Evolutionary conservation across 2,113 vertebrate genomes (phyloP).

Genomic region (Xerus inauris): DNA sequence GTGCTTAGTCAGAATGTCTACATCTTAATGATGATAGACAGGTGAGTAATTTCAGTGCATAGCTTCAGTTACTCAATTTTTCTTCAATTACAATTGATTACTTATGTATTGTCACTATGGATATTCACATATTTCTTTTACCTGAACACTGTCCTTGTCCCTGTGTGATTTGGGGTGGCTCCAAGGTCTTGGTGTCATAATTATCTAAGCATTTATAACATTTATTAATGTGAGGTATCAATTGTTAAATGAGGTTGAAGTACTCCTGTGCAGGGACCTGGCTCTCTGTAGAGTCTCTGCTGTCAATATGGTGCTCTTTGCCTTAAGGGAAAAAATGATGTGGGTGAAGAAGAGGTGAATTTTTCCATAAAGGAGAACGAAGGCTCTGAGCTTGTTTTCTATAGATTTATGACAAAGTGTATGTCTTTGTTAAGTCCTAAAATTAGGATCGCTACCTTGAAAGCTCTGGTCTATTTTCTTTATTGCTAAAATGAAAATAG

Average conservation of each 20-base stretch:
- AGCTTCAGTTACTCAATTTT: neutral
- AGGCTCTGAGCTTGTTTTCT: neutral
- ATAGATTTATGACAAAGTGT: neutral
- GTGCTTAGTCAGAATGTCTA: neutral
- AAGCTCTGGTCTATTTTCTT: neutral
- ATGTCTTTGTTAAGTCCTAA: neutral
- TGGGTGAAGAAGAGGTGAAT: neutral
- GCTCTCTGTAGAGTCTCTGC: neutral
- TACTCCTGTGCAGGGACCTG: neutral
- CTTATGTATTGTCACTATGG: no score
- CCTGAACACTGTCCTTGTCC: neutral
- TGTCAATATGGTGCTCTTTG: neutral
- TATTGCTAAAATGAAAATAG: neutral
- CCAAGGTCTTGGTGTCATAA: neutral
- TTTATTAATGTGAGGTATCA: neutral
- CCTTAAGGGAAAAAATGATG: neutral
- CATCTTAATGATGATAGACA: neutral
- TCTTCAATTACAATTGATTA: neutral
- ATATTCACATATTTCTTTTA: neutral
- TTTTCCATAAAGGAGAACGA: neutral
- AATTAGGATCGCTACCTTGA: neutral
- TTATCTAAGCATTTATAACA: neutral
- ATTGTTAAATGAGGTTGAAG: neutral
- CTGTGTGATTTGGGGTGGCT: neutral
- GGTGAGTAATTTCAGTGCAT: neutral